phyloP scores from a whole-genome alignment of 1,140 invertebrate species.

The Polypedilum vanderplanki region DNA sequence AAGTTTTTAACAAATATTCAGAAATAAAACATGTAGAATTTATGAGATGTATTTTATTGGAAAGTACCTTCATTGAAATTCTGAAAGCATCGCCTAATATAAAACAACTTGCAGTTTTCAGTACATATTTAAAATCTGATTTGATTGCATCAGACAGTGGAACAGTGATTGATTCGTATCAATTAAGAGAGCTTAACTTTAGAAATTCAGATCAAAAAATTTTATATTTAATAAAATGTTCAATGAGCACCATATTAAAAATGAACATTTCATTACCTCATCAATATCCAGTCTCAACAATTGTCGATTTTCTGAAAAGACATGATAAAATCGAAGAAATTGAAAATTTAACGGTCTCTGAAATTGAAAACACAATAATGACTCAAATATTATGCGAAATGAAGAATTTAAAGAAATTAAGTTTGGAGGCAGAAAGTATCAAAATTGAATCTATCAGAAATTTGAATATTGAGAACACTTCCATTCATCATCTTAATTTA shows the following conservation, averaged over 20 bases:
- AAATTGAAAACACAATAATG: not conserved
- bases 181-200: not conserved
- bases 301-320: not conserved
- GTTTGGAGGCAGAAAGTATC: not conserved
- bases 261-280: not conserved
- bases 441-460: not conserved
- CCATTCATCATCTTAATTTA: not conserved
- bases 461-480: not conserved
- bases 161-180: not conserved
- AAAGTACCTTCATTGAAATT: not conserved
- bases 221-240: not conserved
- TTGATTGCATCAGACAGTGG: not conserved
- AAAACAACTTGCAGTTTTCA: not conserved
- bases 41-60: not conserved
- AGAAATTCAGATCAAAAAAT: conserved; percentile 15
- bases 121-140: not conserved
- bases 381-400: not conserved
- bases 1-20: not conserved
- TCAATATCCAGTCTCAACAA: not conserved
- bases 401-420: not conserved
- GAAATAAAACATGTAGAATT: not conserved
- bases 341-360: not conserved
- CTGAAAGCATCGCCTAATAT: not conserved
- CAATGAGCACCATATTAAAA: not conserved
- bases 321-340: not conserved